Evolutionary conservation across 2,888 invertebrate species (phyloP), one percentile per base, ranked within the genome.

Genomic region (Heliconius sara): DNA sequence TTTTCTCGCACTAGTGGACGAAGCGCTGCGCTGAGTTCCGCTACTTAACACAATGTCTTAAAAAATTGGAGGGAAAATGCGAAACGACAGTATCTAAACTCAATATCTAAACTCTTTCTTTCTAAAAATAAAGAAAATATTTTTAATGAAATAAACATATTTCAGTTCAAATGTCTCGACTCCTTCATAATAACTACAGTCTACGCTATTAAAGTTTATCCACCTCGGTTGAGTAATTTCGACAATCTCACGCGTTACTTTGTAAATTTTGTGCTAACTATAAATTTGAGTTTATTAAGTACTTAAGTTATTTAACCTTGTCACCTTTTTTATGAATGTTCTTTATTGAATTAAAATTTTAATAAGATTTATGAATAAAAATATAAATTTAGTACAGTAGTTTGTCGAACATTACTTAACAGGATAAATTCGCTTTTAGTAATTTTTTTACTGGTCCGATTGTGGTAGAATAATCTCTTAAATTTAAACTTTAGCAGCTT

Each of bases 181-280:
- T 16, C n/a, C n/a, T 30, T 73, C 7, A 73, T 4, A 60, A 74
- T n/a, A 39, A 34, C 13, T 27, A 22, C 47, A 22, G 63, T 60
- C 34, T 65, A 22, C 27, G 30, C 52, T 43, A 12, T 63, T 27
- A 25, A 74, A 39, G 74, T 74, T 74, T 65, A 65, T 63, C 43
- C 43, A 39, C 27, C 72, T 7, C 57, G 30, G 34, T 57, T 74
- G 60, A 39, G 25, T 74, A 74, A 74, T 74, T 74, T 43, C 25
- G 43, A 74, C 63, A 22, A 57, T 72, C 72, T 57, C 22, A 72
- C 52, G n/a, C 52, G 52, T 72, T 72, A 30, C 13, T 30, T 39
- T 72, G 22, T 57, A 2, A 13, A 57, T 39, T 22, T 57, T 57
- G 22, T 57, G 22, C 7, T 57, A 73, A 73, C n/a, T 57, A 34